A percentile compares a stretch with the other conserved stretches of the same genome.
phyloP scores from a whole-genome alignment of 2,113 vertebrate genomes.

The Baryphthengus martii region DNA sequence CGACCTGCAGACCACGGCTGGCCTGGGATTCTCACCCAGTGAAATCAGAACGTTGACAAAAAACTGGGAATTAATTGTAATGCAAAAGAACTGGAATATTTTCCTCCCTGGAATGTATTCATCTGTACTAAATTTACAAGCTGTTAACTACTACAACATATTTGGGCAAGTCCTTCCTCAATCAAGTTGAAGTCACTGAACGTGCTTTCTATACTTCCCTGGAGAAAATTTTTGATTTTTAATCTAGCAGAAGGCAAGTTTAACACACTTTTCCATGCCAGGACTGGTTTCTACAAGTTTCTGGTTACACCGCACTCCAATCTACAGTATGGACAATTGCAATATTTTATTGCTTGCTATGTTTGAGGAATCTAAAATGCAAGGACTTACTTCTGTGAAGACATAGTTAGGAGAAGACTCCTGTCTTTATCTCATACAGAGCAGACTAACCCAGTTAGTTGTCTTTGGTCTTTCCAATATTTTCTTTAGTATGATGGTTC shows the following conservation, averaged over 20 bases:
- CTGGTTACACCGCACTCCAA: background rate
- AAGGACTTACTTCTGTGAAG: background rate
- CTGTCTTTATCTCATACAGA: background rate
- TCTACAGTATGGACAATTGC: background rate
- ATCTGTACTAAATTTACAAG: background rate
- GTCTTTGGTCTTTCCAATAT: background rate
- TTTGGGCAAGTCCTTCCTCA: background rate
- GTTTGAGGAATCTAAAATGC: background rate
- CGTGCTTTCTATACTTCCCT: background rate
- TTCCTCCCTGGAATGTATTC: background rate
- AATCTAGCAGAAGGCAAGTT: background rate
- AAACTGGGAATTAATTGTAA: background rate
- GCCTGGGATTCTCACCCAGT: too few species aligned
- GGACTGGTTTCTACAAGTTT: background rate
- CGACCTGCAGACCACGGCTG: too few species aligned
- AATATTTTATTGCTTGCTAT: background rate
- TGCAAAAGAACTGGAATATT: background rate
- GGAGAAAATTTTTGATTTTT: background rate
- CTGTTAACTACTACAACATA: background rate
- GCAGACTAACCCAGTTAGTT: background rate
- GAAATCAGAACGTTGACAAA: background rate
- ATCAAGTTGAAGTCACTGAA: background rate
- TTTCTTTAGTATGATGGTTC: background rate
- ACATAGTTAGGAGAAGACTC: background rate
- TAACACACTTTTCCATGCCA: background rate